A percentile compares a stretch with the other conserved stretches of the same genome.
These are phyloP conservation scores for Chiridota heheva DNA, from an alignment of 35 echinoderm and acorn worm genomes.

Conservation along the genomic window DNA sequence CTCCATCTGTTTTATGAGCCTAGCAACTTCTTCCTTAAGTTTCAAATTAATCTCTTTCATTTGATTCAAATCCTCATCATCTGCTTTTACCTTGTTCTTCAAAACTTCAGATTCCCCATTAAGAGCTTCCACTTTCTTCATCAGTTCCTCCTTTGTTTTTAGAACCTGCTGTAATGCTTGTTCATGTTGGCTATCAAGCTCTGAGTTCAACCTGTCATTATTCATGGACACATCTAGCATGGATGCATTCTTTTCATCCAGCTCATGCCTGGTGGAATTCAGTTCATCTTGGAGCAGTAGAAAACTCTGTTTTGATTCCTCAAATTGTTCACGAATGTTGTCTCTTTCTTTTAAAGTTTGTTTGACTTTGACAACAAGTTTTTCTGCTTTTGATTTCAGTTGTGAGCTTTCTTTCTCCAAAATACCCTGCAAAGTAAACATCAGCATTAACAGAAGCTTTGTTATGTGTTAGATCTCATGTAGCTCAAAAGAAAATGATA, in stretches of 20 bases:
- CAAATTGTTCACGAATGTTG: constrained; percentile 26
- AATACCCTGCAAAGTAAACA: constrained; percentile 27
- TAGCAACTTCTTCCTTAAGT: constrained; percentile 53
- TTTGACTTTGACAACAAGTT: neutral
- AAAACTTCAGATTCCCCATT: constrained; percentile 41
- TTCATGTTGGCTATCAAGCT: constrained; percentile 59
- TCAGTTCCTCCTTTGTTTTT: constrained; percentile 18
- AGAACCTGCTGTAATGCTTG: constrained; percentile 32
- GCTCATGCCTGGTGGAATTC: constrained; percentile 7
- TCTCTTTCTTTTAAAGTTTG: neutral
- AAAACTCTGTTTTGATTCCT: constrained; percentile 15
- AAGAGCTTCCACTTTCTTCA: constrained; percentile 35
- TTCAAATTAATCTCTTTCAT: constrained; percentile 14
- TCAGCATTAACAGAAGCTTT: too few relatives aligned
- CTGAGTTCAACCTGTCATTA: constrained; percentile 19
- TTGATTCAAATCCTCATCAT: neutral
- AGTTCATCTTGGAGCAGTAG: constrained; percentile 23
- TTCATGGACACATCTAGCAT: constrained; percentile 41
- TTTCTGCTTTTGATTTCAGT: constrained; percentile 15
- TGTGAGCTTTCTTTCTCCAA: constrained; percentile 8
- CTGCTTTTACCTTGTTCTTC: neutral
- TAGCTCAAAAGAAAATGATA: too few relatives aligned
- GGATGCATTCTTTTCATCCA: constrained; percentile 33
- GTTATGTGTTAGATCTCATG: too few relatives aligned
- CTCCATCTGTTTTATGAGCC: constrained; percentile 29